These are phyloP conservation scores for Toxotes lorentzi DNA, from an alignment of 2,797 vertebrate species.

Conservation along the genomic window DNA sequence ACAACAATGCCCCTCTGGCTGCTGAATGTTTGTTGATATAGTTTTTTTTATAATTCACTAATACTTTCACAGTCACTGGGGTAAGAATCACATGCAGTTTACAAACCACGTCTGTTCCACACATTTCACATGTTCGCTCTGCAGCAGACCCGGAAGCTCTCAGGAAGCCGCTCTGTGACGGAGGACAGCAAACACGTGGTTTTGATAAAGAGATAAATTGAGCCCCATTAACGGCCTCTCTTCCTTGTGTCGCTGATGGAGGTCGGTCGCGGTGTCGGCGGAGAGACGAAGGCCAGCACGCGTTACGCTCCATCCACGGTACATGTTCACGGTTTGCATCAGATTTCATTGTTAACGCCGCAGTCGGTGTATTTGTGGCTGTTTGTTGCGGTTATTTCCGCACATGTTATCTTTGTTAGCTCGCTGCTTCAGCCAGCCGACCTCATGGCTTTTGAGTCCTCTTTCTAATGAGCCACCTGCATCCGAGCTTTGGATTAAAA, in stretches of 20 bases:
- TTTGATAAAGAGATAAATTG: slow-evolving; percentile 72
- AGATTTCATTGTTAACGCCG: rapidly evolving
- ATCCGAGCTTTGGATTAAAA: neutral
- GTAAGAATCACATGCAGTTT: neutral
- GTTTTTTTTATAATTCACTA: no score
- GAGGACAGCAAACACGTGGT: slow-evolving; percentile 76
- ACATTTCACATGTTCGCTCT: no score
- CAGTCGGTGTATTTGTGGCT: neutral
- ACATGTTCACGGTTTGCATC: rapidly evolving
- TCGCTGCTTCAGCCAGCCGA: slow-evolving; percentile 15
- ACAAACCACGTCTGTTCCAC: neutral
- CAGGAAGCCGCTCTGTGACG: neutral
- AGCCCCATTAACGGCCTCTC: slow-evolving; percentile 28
- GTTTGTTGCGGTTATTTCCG: slow-evolving; percentile 13
- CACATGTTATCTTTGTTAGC: neutral
- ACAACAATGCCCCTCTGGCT: no score
- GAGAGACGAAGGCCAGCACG: rapidly evolving
- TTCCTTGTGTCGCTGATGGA: neutral
- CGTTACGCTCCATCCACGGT: neutral
- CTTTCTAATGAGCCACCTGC: neutral
- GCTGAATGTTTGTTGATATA: no score
- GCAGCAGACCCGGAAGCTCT: slow-evolving; percentile 71
- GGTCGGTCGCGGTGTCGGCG: rapidly evolving
- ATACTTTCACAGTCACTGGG: no score
- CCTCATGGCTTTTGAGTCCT: slow-evolving; percentile 40